Percentiles rank a stretch among this genome's conserved stretches.
Evolutionary conservation across 2,113 vertebrate species (phyloP).

Genomic region (Podocnemis expansa): DNA sequence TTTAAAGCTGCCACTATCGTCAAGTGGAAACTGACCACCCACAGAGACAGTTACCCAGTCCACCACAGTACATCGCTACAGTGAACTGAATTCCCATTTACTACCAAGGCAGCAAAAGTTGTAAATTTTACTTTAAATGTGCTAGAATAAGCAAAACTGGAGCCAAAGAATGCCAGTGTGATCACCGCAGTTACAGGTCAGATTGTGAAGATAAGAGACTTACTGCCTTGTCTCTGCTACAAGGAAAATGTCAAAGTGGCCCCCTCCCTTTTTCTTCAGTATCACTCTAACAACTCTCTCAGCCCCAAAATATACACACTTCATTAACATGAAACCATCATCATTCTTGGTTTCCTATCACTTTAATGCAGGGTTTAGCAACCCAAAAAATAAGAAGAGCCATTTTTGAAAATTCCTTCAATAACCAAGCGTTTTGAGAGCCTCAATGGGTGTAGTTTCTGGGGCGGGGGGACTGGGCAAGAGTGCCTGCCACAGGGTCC

Average conservation of each 20-base stretch:
- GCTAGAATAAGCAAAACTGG: slow-evolving; percentile 41
- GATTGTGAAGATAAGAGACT: not conserved
- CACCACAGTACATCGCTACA: not conserved
- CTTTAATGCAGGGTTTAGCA: no score
- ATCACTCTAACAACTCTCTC: not conserved
- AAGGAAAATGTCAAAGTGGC: not conserved
- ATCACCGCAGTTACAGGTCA: not conserved
- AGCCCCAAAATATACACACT: not conserved
- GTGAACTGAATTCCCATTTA: slow-evolving; percentile 40
- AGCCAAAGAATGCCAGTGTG: slow-evolving; percentile 20
- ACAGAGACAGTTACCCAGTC: not conserved
- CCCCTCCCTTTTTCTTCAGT: not conserved
- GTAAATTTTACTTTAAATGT: slow-evolving; percentile 43
- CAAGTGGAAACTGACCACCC: slow-evolving; percentile 37
- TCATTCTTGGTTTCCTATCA: not conserved
- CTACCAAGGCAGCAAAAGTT: slow-evolving; percentile 24
- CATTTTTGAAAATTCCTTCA: no score
- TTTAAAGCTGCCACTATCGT: not conserved
- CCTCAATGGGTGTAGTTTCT: no score
- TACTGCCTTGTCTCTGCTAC: not conserved
- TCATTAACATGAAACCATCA: not conserved
- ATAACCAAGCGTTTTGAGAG: no score
- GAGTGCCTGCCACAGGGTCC: no score
- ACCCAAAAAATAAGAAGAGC: no score
- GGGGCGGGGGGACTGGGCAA: no score